Evolutionary conservation across 2,888 invertebrate species (phyloP).

Genomic region (Pteria penguin): DNA sequence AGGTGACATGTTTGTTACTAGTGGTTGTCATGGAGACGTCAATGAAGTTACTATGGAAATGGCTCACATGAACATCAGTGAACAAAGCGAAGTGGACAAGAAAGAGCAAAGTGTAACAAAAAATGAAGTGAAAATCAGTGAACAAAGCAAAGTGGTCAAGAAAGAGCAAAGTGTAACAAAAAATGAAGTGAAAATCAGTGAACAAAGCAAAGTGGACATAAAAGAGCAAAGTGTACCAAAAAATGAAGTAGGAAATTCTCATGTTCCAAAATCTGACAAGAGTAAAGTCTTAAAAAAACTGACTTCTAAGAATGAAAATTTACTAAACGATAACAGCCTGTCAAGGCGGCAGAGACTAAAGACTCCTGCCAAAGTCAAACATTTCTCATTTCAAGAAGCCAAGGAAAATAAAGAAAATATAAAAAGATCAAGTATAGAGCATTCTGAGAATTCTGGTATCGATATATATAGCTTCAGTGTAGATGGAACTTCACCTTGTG

Average conservation of each 20-base stretch:
- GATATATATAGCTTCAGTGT: constrained; percentile 6
- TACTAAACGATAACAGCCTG: not conserved
- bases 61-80: not conserved
- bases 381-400: not conserved
- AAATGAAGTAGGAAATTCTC: not conserved
- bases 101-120: not conserved
- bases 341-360: not conserved
- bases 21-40: not conserved
- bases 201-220: not conserved
- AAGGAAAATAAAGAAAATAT: not conserved
- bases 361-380: not conserved
- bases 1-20: not conserved
- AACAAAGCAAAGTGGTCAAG: not conserved
- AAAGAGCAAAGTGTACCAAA: not conserved
- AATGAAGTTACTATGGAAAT: not conserved
- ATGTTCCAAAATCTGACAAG: not conserved
- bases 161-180: not conserved
- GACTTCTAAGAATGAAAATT: too few relatives aligned
- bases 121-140: not conserved
- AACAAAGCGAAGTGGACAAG: not conserved
- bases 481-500: not conserved
- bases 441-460: not conserved
- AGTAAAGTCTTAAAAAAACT: not conserved
- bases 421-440: not conserved
- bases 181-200: not conserved